phyloP scores from a whole-genome alignment of 2,888 invertebrate species.

The Byasa hedistus region DNA sequence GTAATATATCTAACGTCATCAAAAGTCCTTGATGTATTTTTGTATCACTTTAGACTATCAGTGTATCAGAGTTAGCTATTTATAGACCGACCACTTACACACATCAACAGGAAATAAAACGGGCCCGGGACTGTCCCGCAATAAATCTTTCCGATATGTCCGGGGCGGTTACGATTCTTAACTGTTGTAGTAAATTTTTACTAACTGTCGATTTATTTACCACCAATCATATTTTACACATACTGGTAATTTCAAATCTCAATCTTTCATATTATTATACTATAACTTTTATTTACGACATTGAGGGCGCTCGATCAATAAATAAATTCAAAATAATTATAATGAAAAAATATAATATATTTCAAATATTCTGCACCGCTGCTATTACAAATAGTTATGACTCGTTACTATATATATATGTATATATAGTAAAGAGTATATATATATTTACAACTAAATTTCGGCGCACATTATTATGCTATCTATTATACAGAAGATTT shows the following conservation, averaged over 20 bases:
- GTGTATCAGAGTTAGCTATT: slow-evolving; percentile 10
- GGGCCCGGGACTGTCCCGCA: slow-evolving; percentile 2
- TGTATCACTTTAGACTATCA: slow-evolving; percentile 1
- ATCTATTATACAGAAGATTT: too few species aligned
- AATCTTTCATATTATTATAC: background rate
- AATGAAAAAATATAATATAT: too few species aligned
- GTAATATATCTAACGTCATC: slow-evolving; percentile 12
- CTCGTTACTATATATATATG: too few species aligned
- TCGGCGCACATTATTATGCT: too few species aligned
- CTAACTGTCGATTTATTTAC: slow-evolving; percentile 5
- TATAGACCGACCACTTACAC: slow-evolving; percentile 10
- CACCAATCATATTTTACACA: background rate
- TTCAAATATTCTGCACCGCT: too few species aligned
- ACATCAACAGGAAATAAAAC: slow-evolving; percentile 20
- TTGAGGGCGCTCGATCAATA: background rate
- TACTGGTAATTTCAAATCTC: background rate
- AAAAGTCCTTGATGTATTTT: slow-evolving; percentile 15
- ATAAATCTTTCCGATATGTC: slow-evolving; percentile 11
- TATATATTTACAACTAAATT: too few species aligned
- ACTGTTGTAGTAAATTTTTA: slow-evolving; percentile 4
- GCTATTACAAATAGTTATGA: too few species aligned
- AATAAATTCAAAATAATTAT: background rate
- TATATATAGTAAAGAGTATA: too few species aligned
- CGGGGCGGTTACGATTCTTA: slow-evolving; percentile 5
- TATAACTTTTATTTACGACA: background rate